Evolutionary conservation across 2,113 vertebrate genomes (phyloP), one percentile per base, ranked within the genome.

Genomic region (Pipra filicauda): DNA sequence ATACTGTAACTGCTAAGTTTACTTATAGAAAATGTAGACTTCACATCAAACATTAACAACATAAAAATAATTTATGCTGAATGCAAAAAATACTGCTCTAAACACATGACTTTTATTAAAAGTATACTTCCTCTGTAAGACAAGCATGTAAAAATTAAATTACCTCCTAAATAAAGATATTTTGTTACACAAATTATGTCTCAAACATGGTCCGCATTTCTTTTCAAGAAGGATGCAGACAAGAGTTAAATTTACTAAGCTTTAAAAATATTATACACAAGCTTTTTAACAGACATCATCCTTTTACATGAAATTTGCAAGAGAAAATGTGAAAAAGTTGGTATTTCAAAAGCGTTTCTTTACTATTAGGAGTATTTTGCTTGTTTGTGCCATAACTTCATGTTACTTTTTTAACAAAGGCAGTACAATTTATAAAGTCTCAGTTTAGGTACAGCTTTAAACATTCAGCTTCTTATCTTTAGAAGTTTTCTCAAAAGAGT

Each of bases 141-240:
- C 84, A 91, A 94, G 91, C 92, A 96, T 82, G 70, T 66, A 96
- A 96, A 96, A 97, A 96, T 97, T 96, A 80, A 96, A 95, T 96
- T 95, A 97, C 73, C 81, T 96, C 83, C 84, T 73, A 97, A 97
- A 97, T 91, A 96, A 92, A 96, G 95, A 74, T 96, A 96, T 97
- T 97, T 94, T 92, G 95, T 92, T 97, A 93, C 85, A 94, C 89
- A 91, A 96, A 97, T 91, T 95, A 91, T 88, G 78, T 61, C 85
- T 89, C 71, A 97, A 96, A 91, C 72, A 73, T 65, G 71, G 80
- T 91, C 70, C 82, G 92, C 75, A 95, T 96, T 97, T 94, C 84
- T 94, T 71, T 94, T 74, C 85, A 81, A 93, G 81, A 85, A n/a
- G 41, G 65, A 89, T 67, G 71, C 52, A 95, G 58, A 85, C 39